These are phyloP conservation scores for Sinhomidia bicolor DNA, from an alignment of 2,888 invertebrate genomes.

Conservation along the genomic window DNA sequence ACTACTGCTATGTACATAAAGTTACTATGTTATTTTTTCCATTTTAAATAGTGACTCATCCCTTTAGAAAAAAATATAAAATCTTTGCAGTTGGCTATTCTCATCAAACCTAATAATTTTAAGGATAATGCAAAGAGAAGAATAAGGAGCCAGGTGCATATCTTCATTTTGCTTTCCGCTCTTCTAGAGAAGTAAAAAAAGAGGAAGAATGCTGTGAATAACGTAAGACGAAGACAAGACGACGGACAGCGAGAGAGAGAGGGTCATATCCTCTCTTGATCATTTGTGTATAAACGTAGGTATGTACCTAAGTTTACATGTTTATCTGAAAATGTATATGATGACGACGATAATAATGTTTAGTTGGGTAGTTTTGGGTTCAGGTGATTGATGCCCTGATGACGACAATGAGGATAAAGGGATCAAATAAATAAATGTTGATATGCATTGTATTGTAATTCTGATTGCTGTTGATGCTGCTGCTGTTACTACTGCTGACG, in stretches of 20 bases:
- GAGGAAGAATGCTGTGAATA: background rate
- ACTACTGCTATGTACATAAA: too few relatives aligned
- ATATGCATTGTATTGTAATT: conserved; percentile 29
- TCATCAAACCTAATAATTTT: conserved; percentile 41
- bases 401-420: conserved; percentile 17
- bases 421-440: conserved; percentile 39
- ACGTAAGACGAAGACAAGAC: background rate
- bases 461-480: background rate
- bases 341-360: background rate
- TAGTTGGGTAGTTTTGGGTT: background rate
- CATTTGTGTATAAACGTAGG: background rate
- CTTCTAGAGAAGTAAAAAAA: background rate
- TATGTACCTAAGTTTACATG: background rate
- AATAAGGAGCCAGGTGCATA: conserved; percentile 17
- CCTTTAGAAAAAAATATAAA: conserved; percentile 26
- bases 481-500: background rate
- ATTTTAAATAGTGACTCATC: conserved; percentile 45
- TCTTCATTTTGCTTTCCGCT: conserved; percentile 21
- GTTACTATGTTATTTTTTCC: background rate
- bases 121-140: background rate
- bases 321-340: background rate
- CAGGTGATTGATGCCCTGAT: conserved; percentile 36
- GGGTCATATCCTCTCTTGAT: conserved; percentile 15
- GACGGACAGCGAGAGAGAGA: background rate
- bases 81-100: background rate